phyloP scores from a whole-genome alignment of 2,888 invertebrate species.

The Polylopha cassiicola region DNA sequence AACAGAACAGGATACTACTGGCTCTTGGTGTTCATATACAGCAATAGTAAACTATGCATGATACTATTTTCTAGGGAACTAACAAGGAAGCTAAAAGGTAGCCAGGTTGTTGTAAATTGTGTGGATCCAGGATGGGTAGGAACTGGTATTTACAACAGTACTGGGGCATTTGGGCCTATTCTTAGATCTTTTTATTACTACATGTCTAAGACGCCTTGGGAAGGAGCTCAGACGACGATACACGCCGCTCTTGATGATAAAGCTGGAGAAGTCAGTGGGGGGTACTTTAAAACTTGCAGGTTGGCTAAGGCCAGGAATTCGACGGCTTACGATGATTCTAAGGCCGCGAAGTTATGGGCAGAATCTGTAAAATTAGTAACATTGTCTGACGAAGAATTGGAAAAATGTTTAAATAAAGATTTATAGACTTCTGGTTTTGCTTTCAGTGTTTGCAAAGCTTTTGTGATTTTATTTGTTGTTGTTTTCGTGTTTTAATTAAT shows the following conservation, averaged over 20 bases:
- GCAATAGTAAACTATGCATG: conserved; percentile 83
- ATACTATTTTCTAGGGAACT: conserved; percentile 85
- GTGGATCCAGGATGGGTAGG: conserved; percentile 91
- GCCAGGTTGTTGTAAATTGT: conserved; percentile 85
- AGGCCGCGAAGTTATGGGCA: conserved; percentile 88
- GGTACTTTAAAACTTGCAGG: conserved; percentile 87
- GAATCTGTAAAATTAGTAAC: conserved; percentile 82
- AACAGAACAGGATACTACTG: conserved; percentile 76
- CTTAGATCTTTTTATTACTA: conserved; percentile 78
- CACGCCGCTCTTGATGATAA: conserved; percentile 85
- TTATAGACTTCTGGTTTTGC: no score
- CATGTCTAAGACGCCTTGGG: conserved; percentile 84
- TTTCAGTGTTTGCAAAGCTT: no score
- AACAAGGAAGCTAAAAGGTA: conserved; percentile 78
- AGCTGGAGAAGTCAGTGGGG: conserved; percentile 81
- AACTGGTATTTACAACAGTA: conserved; percentile 82
- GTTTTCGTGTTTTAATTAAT: no score
- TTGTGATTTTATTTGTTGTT: no score
- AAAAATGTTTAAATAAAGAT: conserved; percentile 69
- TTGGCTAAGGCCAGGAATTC: conserved; percentile 75
- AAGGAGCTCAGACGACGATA: conserved; percentile 89
- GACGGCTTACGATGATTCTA: conserved; percentile 79
- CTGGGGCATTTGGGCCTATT: conserved; percentile 68
- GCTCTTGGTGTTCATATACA: conserved; percentile 73
- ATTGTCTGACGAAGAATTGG: conserved; percentile 80